Conservation (phyloP, 2,888 invertebrate genomes). For the Campoplex capitator region DNA sequence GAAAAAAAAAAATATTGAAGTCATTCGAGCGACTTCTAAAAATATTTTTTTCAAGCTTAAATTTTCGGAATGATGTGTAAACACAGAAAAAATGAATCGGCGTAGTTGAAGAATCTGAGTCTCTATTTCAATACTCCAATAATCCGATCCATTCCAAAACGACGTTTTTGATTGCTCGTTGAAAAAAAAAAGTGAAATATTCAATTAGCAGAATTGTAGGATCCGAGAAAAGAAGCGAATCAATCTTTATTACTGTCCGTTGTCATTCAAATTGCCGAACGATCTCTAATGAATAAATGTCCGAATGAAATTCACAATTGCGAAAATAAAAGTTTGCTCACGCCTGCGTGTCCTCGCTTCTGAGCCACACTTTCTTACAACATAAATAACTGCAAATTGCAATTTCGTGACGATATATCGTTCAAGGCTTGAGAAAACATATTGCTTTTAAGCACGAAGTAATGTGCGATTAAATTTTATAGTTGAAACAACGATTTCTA, state of each 20-base stretch:
- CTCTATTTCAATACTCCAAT: background rate
- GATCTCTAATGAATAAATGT: background rate
- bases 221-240: background rate
- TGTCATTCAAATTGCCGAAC: background rate
- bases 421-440: conserved; percentile 1
- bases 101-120: background rate
- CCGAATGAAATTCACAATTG: background rate
- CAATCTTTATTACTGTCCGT: background rate
- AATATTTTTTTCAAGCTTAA: too few relatives aligned
- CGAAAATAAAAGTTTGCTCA: background rate
- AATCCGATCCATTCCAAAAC: background rate
- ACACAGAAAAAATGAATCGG: background rate
- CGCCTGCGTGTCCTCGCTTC: background rate
- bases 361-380: background rate
- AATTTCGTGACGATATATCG: conserved; percentile 5
- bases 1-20: too few relatives aligned
- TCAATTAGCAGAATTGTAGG: background rate
- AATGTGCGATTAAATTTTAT: conserved; percentile 8
- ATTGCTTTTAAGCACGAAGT: conserved; percentile 15
- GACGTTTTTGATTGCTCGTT: too few relatives aligned
- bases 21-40: too few relatives aligned
- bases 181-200: background rate
- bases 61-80: background rate
- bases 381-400: conserved; percentile 27
- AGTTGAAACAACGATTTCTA: background rate